These are phyloP conservation scores for Drosophila aldrichi DNA, from an alignment of 2,888 invertebrate species.

Conservation along the genomic window DNA sequence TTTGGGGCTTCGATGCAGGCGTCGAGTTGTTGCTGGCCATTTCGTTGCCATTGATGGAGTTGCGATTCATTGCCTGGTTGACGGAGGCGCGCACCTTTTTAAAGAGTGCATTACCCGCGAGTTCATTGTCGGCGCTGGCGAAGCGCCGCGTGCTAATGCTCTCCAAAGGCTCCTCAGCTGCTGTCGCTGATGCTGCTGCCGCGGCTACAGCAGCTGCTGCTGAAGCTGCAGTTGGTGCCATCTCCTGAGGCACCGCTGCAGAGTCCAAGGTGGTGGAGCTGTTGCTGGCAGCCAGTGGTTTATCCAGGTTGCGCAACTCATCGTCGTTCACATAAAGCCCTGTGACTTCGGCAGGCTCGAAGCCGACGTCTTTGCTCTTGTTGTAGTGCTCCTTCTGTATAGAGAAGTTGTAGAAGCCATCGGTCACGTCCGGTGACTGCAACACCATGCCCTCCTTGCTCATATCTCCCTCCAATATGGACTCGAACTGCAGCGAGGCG, in stretches of 20 bases:
- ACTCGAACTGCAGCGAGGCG: slow-evolving; percentile 85
- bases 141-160: slow-evolving; percentile 31
- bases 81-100: slow-evolving; percentile 85
- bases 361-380: slow-evolving; percentile 81
- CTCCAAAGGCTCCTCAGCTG: slow-evolving; percentile 32
- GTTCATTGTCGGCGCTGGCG: slow-evolving; percentile 73
- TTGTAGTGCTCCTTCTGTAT: slow-evolving; percentile 84
- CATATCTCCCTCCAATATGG: slow-evolving; percentile 84
- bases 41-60: slow-evolving; percentile 38
- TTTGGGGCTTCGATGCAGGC: slow-evolving; percentile 59
- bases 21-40: not conserved
- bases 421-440: slow-evolving; percentile 84
- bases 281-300: slow-evolving; percentile 63
- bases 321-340: slow-evolving; percentile 83
- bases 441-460: slow-evolving; percentile 76
- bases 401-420: slow-evolving; percentile 85
- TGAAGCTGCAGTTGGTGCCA: slow-evolving; percentile 42
- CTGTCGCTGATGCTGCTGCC: slow-evolving; percentile 20
- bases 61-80: slow-evolving; percentile 81
- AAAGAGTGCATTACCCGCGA: slow-evolving; percentile 84
- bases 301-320: slow-evolving; percentile 82
- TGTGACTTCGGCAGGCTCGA: slow-evolving; percentile 79
- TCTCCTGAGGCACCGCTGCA: slow-evolving; percentile 35
- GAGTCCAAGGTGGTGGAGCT: slow-evolving; percentile 49
- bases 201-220: slow-evolving; percentile 26